Evolutionary conservation across 2,888 invertebrate species (phyloP).

Genomic region (Tiphia femorata): DNA sequence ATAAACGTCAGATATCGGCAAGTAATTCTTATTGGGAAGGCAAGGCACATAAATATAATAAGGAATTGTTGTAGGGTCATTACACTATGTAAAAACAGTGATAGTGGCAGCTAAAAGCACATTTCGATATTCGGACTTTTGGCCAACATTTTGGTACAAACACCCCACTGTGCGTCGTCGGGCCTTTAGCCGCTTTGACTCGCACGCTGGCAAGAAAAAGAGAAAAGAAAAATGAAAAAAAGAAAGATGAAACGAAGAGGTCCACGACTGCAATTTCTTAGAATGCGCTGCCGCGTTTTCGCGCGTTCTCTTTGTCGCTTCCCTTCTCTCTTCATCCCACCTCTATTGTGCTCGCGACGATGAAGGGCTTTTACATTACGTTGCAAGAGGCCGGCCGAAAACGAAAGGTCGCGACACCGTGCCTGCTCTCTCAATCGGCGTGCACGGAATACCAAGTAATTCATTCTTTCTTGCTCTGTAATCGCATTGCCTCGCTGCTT

Average conservation of each 20-base stretch:
- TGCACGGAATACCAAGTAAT: background rate
- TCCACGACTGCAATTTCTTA: background rate
- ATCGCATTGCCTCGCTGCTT: no score
- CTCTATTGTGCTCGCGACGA: background rate
- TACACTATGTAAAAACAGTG: no score
- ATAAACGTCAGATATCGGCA: no score
- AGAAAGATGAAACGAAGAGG: background rate
- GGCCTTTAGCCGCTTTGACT: slow-evolving; percentile 39
- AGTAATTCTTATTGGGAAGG: no score
- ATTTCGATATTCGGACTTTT: no score
- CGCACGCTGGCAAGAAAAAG: slow-evolving; percentile 7
- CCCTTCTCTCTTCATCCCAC: background rate
- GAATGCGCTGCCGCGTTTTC: background rate
- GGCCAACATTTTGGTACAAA: no score
- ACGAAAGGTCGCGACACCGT: background rate
- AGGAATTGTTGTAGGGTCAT: no score
- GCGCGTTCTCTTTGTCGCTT: background rate
- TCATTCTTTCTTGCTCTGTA: slow-evolving; percentile 21
- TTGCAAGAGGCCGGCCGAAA: no score
- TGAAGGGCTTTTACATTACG: slow-evolving; percentile 1
- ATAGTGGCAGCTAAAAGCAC: no score
- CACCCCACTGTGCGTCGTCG: no score
- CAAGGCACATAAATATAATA: no score
- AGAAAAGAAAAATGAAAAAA: background rate
- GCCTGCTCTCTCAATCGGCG: no score